phyloP scores from a whole-genome alignment of 92 coral and sea anemone species.

The Parazoanthus darwini region DNA sequence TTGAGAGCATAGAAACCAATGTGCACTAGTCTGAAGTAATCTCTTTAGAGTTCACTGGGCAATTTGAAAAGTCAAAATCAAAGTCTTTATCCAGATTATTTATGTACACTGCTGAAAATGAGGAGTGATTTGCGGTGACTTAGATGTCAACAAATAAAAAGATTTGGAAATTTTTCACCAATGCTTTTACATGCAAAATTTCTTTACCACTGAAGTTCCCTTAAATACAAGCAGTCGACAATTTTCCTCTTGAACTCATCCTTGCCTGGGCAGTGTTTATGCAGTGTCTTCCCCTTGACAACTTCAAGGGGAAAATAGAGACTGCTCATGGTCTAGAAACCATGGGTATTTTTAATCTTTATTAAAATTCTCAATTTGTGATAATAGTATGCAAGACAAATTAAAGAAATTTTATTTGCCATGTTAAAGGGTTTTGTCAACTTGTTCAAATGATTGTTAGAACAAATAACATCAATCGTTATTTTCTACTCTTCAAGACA shows the following conservation, averaged over 20 bases:
- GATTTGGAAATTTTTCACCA: neutral
- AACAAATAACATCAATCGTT: no score
- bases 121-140: neutral
- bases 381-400: neutral
- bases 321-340: neutral
- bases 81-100: no score
- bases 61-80: no score
- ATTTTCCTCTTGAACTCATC: neutral
- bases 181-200: no score
- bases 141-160: no score
- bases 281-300: neutral
- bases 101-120: no score
- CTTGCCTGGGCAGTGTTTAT: neutral
- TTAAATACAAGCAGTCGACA: neutral
- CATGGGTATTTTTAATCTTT: no score
- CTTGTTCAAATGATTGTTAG: neutral
- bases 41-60: neutral
- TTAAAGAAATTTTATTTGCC: neutral
- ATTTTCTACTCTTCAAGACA: neutral
- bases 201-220: neutral
- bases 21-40: neutral
- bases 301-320: neutral
- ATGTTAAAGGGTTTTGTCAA: neutral
- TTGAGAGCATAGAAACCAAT: no score
- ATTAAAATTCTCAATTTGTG: neutral